A percentile compares a stretch with the other conserved stretches of the same genome.
phyloP scores from a whole-genome alignment of 2,113 vertebrate species.

The Prochilodus magdalenae region DNA sequence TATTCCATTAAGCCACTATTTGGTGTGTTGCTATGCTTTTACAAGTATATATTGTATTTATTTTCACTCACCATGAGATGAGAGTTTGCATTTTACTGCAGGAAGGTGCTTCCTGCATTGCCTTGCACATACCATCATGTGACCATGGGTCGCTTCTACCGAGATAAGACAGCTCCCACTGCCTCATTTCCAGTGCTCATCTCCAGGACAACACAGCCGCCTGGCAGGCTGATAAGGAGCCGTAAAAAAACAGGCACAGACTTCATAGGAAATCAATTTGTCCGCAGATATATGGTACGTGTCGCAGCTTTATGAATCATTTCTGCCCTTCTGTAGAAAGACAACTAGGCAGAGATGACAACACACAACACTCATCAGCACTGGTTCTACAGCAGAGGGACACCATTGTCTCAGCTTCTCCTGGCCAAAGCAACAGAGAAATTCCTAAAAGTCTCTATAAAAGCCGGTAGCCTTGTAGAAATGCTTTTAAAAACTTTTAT shows the following conservation, averaged over 20 bases:
- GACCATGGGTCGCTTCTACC: conserved; percentile 33
- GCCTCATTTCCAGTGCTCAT: conserved; percentile 33
- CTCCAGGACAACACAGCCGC: conserved; percentile 35
- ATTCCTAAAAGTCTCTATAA: not conserved
- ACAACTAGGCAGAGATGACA: not conserved
- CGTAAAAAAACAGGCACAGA: conserved; percentile 50
- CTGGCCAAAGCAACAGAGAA: not conserved
- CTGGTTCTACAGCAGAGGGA: not conserved
- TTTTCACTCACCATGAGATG: not conserved
- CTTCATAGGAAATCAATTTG: conserved; percentile 72
- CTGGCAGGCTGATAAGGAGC: conserved; percentile 56
- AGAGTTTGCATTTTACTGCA: conserved; percentile 31
- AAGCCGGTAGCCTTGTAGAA: not conserved
- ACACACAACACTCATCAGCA: conserved; percentile 7
- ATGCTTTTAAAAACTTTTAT: not conserved
- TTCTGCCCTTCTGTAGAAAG: conserved; percentile 29
- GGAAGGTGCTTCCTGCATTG: not conserved
- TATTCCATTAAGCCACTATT: not conserved
- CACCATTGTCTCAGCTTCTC: not conserved
- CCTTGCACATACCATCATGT: conserved; percentile 23
- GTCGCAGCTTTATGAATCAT: conserved; percentile 63
- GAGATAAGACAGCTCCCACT: conserved; percentile 43
- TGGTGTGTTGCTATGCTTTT: not conserved
- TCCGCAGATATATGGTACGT: conserved; percentile 51
- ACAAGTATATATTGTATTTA: not conserved